Evolutionary conservation across 1,140 invertebrate species (phyloP), one percentile per base, ranked within the genome.

Genomic region (Lordiphosa collinella): DNA sequence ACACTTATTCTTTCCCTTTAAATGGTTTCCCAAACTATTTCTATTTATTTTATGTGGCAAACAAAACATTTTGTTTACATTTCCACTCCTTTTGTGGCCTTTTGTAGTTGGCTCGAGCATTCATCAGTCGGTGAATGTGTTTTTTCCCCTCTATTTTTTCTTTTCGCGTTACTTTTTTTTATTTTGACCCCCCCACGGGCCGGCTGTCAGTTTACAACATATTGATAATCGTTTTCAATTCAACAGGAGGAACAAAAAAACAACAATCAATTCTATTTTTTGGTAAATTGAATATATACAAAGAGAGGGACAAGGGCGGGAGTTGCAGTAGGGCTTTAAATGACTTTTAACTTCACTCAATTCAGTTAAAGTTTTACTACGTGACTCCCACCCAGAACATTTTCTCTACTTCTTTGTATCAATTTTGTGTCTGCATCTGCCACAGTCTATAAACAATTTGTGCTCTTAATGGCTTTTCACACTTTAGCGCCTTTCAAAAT

Each of bases 191-290:
- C 57, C 46, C 37, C 22, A 29, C 13, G 12, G 31, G 38, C 34
- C 11, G 61, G 9, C 70, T 82, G 65, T 58, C 76, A 67, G 57
- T 16, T 36, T 35, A 55, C 65, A 65, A 71, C 75, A 75, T 80
- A 82, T 80, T 80, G 71, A 80, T 80, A 80, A 82, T 80, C 75
- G 75, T 63, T 80, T 80, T 70, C 70, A 80, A 70, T 80, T 74
- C 50, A 56, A 36, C 7, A 35, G 35, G 41, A 35, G 35, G 57
- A 52, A 13, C 2, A 31, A n/a, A 5, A 60, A 18, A 16, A 75
- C 57, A 52, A 62, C 72, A 75, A 79, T 79, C 69, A 74, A 74
- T 79, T 79, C 75, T 79, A 48, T 74, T 57, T 53, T 25, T 25
- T 25, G 60, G 75, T 57, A 65, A 80, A 79, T 79, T 80, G 70